Conservation (phyloP, 2,888 invertebrate species). For the Agrochola lota region DNA sequence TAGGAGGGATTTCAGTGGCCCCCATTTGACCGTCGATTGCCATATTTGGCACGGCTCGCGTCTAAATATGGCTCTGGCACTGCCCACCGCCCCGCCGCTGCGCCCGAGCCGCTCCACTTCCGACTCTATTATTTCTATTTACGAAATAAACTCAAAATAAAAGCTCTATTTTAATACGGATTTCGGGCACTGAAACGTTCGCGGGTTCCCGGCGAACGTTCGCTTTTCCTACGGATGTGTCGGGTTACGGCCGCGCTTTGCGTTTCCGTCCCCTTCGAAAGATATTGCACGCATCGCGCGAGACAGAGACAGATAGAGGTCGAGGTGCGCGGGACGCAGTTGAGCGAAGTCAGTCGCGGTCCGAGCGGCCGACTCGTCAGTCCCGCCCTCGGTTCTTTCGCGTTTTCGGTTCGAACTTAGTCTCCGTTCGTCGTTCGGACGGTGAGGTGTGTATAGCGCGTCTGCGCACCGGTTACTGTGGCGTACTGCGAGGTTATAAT, state of each 20-base stretch:
- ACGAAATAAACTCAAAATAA: constrained; percentile 90
- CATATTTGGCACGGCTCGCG: constrained; percentile 95
- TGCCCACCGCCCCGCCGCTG: constrained; percentile 91
- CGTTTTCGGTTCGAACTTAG: constrained; percentile 85
- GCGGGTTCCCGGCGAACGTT: constrained; percentile 84
- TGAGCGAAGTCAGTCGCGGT: constrained; percentile 90
- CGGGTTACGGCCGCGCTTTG: constrained; percentile 85
- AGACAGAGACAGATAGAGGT: constrained; percentile 85
- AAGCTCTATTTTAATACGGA: constrained; percentile 90
- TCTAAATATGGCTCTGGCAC: constrained; percentile 96
- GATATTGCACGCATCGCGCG: constrained; percentile 66
- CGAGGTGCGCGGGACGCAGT: constrained; percentile 85
- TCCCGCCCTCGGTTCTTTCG: constrained; percentile 89
- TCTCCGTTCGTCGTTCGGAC: constrained; percentile 90
- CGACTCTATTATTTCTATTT: constrained; percentile 91
- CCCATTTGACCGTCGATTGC: constrained; percentile 94
- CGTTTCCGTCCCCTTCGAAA: constrained; percentile 80
- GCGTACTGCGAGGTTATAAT: constrained; percentile 92
- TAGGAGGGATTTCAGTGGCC: constrained; percentile 95
- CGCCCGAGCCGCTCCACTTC: constrained; percentile 84
- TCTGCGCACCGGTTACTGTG: constrained; percentile 90
- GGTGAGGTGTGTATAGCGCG: constrained; percentile 88
- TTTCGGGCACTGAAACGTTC: constrained; percentile 89
- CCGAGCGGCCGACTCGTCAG: constrained; percentile 91
- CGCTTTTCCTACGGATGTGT: constrained; percentile 89